Base-by-base conservation (phyloP, 1,140 invertebrate species). In the Paracyclopina nana region DNA sequence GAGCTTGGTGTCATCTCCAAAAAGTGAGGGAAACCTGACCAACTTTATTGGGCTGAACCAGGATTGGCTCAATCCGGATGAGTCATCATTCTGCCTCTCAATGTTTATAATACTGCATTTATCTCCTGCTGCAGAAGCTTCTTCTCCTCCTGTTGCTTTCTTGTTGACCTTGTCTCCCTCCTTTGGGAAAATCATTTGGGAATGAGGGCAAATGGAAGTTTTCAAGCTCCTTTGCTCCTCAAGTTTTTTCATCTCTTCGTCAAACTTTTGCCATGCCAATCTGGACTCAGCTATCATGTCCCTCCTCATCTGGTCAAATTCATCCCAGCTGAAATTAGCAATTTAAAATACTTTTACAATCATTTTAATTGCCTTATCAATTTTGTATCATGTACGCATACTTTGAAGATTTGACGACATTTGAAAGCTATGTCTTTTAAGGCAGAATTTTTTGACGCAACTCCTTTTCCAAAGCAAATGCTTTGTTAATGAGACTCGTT, bases 251-350 rank as follows among this genome's bases (percentile, higher is more conserved):
- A 49, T 26, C 14, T 49, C 46, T 4, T 49, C 46, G 6, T 49
- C 14, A 34, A 49, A 49, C 12, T 8, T 6, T 4, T 16, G 8
- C 46, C 8, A 26, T n/a, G 14, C 34, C 9, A 31, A n/a, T 24
- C 14, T 11, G n/a, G 46, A 31, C 14, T 27, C 14, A 6, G 8
- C 8, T n/a, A 49, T 26, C 46, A 49, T 49, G 6, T 31, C 8
- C 16, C 34, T 30, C n/a, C 46, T 16, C 11, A 49, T 18, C 12
- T 22, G 25, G 25, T 22, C 26, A 31, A 49, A 49, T 12, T 49
- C 46, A 22, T 49, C 46, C 46, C 46, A 49, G 24, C 8, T 49
- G 25, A 30, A 49, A n/a, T n/a, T n/a, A n/a, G n/a, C n/a, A n/a
- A n/a, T n/a, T n/a, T n/a, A n/a, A n/a, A n/a, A n/a, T n/a, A n/a